phyloP scores from a whole-genome alignment of 2,797 vertebrate species.

The Trachops cirrhosus region DNA sequence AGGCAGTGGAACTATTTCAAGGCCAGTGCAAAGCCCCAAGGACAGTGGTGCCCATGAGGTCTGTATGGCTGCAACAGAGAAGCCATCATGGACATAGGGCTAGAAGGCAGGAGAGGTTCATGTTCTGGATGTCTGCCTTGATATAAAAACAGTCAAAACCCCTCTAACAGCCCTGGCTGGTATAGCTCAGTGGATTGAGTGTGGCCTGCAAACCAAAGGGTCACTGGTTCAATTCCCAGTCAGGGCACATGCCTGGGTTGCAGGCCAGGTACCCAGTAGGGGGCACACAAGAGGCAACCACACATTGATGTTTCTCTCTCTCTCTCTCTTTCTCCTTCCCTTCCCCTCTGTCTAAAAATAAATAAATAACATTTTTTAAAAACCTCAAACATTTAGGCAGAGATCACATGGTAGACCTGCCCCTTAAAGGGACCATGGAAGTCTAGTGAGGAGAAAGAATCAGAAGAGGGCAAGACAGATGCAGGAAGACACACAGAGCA shows the following conservation, averaged over 20 bases:
- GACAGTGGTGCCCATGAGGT: not conserved
- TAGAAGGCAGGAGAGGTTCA: not conserved
- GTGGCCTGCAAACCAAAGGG: too few species aligned
- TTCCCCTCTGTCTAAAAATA: too few species aligned
- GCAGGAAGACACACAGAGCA: not conserved
- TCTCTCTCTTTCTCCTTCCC: too few species aligned
- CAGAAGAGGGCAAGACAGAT: not conserved
- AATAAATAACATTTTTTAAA: too few species aligned
- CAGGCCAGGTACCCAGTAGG: too few species aligned
- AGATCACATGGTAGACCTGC: not conserved
- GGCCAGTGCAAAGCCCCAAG: not conserved
- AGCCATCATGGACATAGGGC: accelerated
- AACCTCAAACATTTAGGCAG: not conserved
- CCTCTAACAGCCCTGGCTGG: too few species aligned
- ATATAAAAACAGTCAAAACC: not conserved
- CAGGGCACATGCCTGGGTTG: too few species aligned
- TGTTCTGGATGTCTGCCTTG: not conserved
- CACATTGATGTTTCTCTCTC: too few species aligned
- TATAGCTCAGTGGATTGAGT: too few species aligned
- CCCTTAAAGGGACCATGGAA: not conserved
- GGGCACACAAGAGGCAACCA: too few species aligned
- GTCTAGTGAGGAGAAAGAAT: not conserved
- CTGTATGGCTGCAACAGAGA: not conserved
- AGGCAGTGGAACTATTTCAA: too few species aligned
- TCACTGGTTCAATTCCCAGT: too few species aligned